A percentile compares a stretch with the other conserved stretches of the same genome.
Conservation (phyloP, 2,888 invertebrate genomes). For the Melitaea athalia region DNA sequence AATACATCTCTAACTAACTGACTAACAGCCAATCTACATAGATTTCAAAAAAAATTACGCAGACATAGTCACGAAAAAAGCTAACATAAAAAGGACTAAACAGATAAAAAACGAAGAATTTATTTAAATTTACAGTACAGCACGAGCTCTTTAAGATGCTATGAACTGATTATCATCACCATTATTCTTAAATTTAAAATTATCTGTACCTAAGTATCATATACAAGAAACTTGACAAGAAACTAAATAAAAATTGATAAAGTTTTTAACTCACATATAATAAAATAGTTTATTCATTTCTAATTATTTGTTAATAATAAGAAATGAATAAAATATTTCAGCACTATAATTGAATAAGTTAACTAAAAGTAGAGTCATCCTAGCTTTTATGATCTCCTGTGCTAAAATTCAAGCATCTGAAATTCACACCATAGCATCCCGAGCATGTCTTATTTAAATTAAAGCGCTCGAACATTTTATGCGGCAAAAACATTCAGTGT, state of each 20-base stretch:
- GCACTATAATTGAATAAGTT: neutral
- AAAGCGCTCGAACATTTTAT: slow-evolving; percentile 62
- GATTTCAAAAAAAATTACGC: neutral
- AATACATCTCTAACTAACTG: too few species aligned
- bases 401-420: slow-evolving; percentile 35
- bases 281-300: too few species aligned
- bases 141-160: neutral
- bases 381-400: slow-evolving; percentile 13
- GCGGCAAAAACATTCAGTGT: slow-evolving; percentile 61
- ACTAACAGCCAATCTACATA: too few species aligned
- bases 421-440: slow-evolving; percentile 60
- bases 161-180: neutral
- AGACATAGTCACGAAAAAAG: neutral
- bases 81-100: neutral
- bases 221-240: too few species aligned
- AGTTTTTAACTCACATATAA: too few species aligned
- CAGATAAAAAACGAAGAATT: neutral
- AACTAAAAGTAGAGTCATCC: neutral
- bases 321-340: neutral
- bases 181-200: neutral
- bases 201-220: neutral
- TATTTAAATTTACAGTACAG: neutral
- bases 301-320: neutral
- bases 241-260: too few species aligned
- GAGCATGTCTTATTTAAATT: slow-evolving; percentile 68